Base-by-base conservation (phyloP, 1,140 invertebrate genomes). In the Drosophila orena region DNA sequence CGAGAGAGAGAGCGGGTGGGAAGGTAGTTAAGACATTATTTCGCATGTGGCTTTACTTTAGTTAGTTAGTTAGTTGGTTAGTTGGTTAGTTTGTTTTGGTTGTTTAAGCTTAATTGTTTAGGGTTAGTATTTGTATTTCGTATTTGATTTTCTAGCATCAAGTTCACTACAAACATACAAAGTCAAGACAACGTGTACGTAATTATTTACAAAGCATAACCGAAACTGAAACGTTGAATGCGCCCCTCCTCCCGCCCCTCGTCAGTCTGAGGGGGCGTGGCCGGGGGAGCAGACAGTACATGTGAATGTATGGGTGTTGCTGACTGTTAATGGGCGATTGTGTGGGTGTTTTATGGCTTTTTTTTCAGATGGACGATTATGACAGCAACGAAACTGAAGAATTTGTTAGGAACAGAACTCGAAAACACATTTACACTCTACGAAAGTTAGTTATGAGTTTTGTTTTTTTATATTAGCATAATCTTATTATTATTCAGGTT, bases 121-220 rank as follows among this genome's bases (percentile, higher is more conserved):
- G 76, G 61, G 60, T 84, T 83, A 79, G 80, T 70, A 70, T 70
- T 70, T 69, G 66, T 57, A 59, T 77, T 77, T 66, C n/a, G 60
- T 84, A 78, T 74, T 75, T 81, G 49, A 59, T 86, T 70, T 79
- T 37, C 80, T 79, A 85, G 81, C 74, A 86, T 77, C 65, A 84
- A 77, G 56, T 78, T 77, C 84, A 89, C 84, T 89, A 89, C 84
- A 89, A 89, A 89, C 80, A 89, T 89, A 80, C 84, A 89, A 85
- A 85, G 78, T 89, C 84, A 88, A 88, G 84, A 73, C 81, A 86
- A 86, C 56, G 71, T 66, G 62, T 81, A 81, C 79, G 79, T 80
- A 84, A 84, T 68, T 89, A 89, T 89, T 89, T 89, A 89, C 84
- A 89, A 88, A 89, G 84, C 84, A 89, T 71, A 80, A 83, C 55